A percentile compares a stretch with the other conserved stretches of the same genome.
Conservation (phyloP, 2,113 vertebrate genomes). For the Xiphophorus couchianus region DNA sequence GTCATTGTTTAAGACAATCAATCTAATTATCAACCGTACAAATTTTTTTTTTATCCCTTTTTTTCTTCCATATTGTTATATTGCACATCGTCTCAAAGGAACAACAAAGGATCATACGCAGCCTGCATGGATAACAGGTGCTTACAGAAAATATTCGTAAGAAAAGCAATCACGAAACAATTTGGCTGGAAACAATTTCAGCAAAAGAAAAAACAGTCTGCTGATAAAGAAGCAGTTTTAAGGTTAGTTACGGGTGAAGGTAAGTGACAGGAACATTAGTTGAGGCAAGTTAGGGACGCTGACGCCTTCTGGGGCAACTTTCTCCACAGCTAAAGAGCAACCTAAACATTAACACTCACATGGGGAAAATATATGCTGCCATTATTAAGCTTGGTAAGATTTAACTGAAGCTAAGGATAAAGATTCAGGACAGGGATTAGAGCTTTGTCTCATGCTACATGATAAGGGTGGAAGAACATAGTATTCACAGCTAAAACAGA, state of each 20-base stretch:
- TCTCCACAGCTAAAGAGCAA: constrained; percentile 17
- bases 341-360: constrained; percentile 3
- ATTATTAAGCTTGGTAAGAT: constrained; percentile 5
- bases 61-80: constrained; percentile 32
- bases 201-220: constrained; percentile 23
- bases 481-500: constrained; percentile 28
- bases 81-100: constrained; percentile 47
- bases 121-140: constrained; percentile 19
- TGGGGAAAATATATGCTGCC: constrained; percentile 6
- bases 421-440: constrained; percentile 10
- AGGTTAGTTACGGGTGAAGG: constrained; percentile 27
- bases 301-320: constrained; percentile 17
- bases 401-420: neutral
- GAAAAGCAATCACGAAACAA: constrained; percentile 12
- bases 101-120: constrained; percentile 27
- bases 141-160: neutral
- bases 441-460: constrained; percentile 43
- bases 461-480: constrained; percentile 32
- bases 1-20: constrained; percentile 56
- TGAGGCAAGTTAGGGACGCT: constrained; percentile 23
- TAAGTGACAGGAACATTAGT: constrained; percentile 7
- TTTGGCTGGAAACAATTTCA: constrained; percentile 67
- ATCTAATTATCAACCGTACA: constrained; percentile 8
- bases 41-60: constrained; percentile 13
- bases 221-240: constrained; percentile 27